These are phyloP conservation scores for Archocentrus centrarchus DNA, from an alignment of 2,113 vertebrate genomes.

Conservation along the genomic window DNA sequence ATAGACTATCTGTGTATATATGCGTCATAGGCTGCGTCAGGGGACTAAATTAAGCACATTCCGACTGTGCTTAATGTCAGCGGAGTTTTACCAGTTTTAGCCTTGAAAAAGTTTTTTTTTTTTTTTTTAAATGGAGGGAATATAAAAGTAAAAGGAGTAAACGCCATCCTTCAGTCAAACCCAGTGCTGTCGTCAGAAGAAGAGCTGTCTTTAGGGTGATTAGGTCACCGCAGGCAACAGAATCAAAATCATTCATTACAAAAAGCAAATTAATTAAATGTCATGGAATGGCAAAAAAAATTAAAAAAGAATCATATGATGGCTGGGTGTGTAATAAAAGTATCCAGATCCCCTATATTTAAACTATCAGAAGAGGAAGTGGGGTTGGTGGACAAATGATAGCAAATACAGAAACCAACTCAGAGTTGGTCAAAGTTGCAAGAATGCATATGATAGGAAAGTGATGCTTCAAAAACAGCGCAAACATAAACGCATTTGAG, in stretches of 20 bases:
- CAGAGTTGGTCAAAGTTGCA: slow-evolving; percentile 5
- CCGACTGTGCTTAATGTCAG: slow-evolving; percentile 20
- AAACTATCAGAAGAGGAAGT: slow-evolving; percentile 14
- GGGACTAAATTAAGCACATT: slow-evolving; percentile 15
- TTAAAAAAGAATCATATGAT: not conserved
- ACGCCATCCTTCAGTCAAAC: slow-evolving; percentile 59
- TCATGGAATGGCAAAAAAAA: not conserved
- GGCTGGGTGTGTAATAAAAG: slow-evolving; percentile 16
- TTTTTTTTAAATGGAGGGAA: slow-evolving; percentile 36
- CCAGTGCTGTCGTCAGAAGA: slow-evolving; percentile 48
- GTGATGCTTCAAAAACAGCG: slow-evolving; percentile 10
- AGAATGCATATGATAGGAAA: not conserved
- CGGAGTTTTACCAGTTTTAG: slow-evolving; percentile 50
- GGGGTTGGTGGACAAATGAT: not conserved
- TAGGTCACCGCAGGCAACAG: slow-evolving; percentile 58
- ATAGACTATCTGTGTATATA: not conserved
- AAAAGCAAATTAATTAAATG: slow-evolving; percentile 40
- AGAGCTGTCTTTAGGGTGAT: slow-evolving; percentile 57
- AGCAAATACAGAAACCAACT: slow-evolving; percentile 4
- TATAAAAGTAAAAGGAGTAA: slow-evolving; percentile 57
- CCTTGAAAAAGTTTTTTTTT: slow-evolving; percentile 26
- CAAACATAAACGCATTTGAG: not conserved
- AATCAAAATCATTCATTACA: slow-evolving; percentile 51
- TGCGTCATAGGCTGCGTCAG: not conserved
- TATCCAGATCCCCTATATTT: slow-evolving; percentile 39